A percentile compares a stretch with the other conserved stretches of the same genome.
These are phyloP conservation scores for Atherinosoma microstoma DNA, from an alignment of 2,797 vertebrate genomes.

Conservation along the genomic window DNA sequence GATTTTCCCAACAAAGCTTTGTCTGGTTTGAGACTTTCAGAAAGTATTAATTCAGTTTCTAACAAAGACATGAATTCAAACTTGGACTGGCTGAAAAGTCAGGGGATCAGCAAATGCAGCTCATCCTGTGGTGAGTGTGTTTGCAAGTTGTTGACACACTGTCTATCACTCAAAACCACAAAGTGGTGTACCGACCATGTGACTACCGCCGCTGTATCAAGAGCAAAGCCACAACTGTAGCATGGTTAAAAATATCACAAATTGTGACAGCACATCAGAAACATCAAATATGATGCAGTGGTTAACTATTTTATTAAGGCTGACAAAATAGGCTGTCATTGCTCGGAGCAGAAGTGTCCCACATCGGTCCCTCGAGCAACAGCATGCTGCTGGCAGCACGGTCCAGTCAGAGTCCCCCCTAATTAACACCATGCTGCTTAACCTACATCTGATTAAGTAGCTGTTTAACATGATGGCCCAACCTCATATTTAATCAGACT, in stretches of 20 bases:
- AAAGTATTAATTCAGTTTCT: not conserved
- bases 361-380: conserved; percentile 57
- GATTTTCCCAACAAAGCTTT: conserved; percentile 1
- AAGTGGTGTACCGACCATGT: not conserved
- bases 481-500: conserved; percentile 66
- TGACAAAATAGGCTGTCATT: conserved; percentile 43
- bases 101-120: not conserved
- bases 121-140: not conserved
- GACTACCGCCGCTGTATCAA: not conserved
- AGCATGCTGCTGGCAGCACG: conserved; percentile 63
- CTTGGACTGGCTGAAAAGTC: not conserved
- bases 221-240: not conserved
- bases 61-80: conserved; percentile 11
- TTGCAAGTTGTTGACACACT: not conserved
- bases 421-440: conserved; percentile 71
- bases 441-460: conserved; percentile 71
- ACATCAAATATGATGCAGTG: conserved; percentile 27
- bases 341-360: conserved; percentile 53
- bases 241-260: conserved; percentile 36
- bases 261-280: conserved; percentile 10
- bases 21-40: conserved; percentile 5
- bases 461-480: conserved; percentile 69
- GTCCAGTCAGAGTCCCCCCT: conserved; percentile 58
- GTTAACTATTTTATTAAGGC: conserved; percentile 35
- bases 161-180: conserved; percentile 10